Conservation (phyloP, 2,113 vertebrate genomes). For the Heptranchias perlo region DNA sequence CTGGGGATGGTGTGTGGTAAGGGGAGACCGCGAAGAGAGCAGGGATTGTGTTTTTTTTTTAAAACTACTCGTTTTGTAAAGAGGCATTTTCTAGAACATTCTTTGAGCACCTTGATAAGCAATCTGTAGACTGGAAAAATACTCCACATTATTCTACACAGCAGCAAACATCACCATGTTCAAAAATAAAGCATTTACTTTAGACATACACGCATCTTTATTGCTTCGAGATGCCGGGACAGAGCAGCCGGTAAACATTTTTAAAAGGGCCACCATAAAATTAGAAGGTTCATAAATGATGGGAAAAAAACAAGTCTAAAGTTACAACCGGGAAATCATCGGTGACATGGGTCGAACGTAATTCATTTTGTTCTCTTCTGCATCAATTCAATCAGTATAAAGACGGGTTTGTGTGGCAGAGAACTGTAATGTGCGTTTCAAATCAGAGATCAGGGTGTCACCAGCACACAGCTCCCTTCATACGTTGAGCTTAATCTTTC, state of each 20-base stretch:
- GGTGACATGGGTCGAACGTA: background rate
- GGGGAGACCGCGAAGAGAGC: background rate
- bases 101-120: background rate
- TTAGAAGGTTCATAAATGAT: background rate
- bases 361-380: background rate
- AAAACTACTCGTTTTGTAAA: background rate
- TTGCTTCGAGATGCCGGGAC: background rate
- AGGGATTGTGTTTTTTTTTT: background rate
- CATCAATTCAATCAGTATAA: background rate
- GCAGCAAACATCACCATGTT: background rate
- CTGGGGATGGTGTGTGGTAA: background rate
- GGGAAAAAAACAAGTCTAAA: background rate
- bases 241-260: background rate
- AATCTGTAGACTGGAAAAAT: background rate
- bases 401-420: background rate
- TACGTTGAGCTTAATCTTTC: background rate
- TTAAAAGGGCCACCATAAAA: background rate
- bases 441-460: constrained; percentile 21
- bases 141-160: background rate
- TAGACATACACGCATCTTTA: background rate
- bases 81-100: background rate
- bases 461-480: background rate
- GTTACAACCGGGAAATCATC: background rate
- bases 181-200: background rate
- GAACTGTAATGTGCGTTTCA: constrained; percentile 19